phyloP scores from a whole-genome alignment of 1,140 invertebrate genomes.

The Drosophila willistoni region DNA sequence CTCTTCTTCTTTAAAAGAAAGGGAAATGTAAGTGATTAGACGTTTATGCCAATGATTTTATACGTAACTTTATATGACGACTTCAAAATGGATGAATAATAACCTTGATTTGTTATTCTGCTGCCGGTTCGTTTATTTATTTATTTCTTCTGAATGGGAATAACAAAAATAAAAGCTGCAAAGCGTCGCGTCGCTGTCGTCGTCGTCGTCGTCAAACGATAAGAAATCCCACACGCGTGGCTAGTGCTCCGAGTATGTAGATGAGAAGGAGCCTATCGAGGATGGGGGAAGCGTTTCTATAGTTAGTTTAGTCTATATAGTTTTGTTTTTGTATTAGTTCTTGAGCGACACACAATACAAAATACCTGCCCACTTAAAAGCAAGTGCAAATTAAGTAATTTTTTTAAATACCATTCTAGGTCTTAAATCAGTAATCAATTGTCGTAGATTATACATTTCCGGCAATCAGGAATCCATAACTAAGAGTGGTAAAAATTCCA shows the following conservation, averaged over 20 bases:
- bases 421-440: neutral
- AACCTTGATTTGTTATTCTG: constrained; percentile 55
- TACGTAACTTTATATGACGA: constrained; percentile 17
- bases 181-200: constrained; percentile 17
- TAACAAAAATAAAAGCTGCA: constrained; percentile 28
- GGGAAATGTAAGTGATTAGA: constrained; percentile 25
- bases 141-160: constrained; percentile 1
- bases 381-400: constrained; percentile 38
- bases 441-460: neutral
- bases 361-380: constrained; percentile 28
- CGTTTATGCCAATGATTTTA: constrained; percentile 10
- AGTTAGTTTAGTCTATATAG: constrained; percentile 22
- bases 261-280: neutral
- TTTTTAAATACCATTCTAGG: neutral
- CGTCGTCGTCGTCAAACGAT: constrained; percentile 32
- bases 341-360: constrained; percentile 41
- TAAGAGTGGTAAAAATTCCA: neutral
- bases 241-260: constrained; percentile 17
- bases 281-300: neutral
- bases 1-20: neutral
- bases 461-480: no score
- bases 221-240: constrained; percentile 47
- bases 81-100: constrained; percentile 10
- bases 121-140: constrained; percentile 17
- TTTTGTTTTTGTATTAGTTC: constrained; percentile 31